phyloP scores from a whole-genome alignment of 2,113 vertebrate species.

The Sorex araneus region DNA sequence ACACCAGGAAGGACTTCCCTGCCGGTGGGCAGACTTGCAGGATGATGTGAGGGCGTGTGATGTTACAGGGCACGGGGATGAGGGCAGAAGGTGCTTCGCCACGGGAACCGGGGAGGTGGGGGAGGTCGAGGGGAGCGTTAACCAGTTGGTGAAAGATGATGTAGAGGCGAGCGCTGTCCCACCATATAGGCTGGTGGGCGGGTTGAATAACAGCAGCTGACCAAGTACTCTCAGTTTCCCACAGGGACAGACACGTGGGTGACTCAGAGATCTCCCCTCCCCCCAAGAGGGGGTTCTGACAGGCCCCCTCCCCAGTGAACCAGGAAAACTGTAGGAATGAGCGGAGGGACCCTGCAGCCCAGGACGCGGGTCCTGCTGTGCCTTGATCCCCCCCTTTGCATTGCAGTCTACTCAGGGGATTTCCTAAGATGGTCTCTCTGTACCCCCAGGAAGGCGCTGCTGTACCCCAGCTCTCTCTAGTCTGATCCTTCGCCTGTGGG shows the following conservation, averaged over 20 bases:
- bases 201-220: neutral
- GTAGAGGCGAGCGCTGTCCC: neutral
- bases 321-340: neutral
- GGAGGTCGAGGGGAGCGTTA: neutral
- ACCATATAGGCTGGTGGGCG: no score
- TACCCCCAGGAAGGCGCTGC: neutral
- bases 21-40: neutral
- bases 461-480: neutral
- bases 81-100: neutral
- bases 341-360: neutral
- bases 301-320: neutral
- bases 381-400: neutral
- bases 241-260: neutral
- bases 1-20: conserved; percentile 66
- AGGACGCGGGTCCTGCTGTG: neutral
- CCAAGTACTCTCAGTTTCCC: conserved; percentile 42
- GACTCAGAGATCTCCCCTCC: neutral
- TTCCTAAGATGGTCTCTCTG: neutral
- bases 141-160: neutral
- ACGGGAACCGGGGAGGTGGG: neutral
- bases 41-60: neutral
- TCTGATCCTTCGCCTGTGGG: neutral
- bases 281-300: no score
- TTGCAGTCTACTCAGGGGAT: neutral
- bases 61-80: neutral